Conservation (phyloP, 2,797 vertebrate species). For the Chelon auratus region DNA sequence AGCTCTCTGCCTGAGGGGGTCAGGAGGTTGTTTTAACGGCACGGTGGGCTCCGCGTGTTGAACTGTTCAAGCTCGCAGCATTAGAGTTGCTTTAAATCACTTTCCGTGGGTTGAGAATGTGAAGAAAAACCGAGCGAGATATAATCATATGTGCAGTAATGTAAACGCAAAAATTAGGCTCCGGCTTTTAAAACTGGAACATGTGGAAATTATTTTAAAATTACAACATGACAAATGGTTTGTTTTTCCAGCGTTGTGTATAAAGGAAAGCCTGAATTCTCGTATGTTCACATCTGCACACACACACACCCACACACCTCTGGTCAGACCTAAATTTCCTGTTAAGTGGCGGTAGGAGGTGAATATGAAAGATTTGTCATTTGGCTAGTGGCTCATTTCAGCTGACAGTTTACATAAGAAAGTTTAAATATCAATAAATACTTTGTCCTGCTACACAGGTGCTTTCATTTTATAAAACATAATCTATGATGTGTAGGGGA, state of each 20-base stretch:
- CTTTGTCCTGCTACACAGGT: conserved; percentile 61
- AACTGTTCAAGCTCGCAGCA: conserved; percentile 66
- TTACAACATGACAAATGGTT: conserved; percentile 77
- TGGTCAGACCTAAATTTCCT: conserved; percentile 76
- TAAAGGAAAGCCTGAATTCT: conserved; percentile 59
- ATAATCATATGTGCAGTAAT: conserved; percentile 68
- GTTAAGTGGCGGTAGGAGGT: conserved; percentile 74
- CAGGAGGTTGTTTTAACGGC: conserved; percentile 78
- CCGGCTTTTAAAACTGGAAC: conserved; percentile 65
- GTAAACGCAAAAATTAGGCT: conserved; percentile 73
- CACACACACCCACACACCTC: conserved; percentile 62
- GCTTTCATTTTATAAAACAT: conserved; percentile 55
- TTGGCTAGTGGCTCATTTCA: conserved; percentile 69
- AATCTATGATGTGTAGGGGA: conserved; percentile 40
- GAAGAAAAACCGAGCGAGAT: conserved; percentile 61
- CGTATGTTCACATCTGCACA: conserved; percentile 60
- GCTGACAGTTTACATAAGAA: conserved; percentile 72
- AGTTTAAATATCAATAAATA: conserved; percentile 80
- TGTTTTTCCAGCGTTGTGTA: conserved; percentile 75
- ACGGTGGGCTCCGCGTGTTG: conserved; percentile 74
- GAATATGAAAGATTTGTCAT: conserved; percentile 75
- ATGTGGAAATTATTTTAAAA: conserved; percentile 80
- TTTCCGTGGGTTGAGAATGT: conserved; percentile 60
- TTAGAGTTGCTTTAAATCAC: conserved; percentile 77
- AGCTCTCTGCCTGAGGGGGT: conserved; percentile 78